Conservation (phyloP, 2,113 vertebrate species). For the Labeo rohita region DNA sequence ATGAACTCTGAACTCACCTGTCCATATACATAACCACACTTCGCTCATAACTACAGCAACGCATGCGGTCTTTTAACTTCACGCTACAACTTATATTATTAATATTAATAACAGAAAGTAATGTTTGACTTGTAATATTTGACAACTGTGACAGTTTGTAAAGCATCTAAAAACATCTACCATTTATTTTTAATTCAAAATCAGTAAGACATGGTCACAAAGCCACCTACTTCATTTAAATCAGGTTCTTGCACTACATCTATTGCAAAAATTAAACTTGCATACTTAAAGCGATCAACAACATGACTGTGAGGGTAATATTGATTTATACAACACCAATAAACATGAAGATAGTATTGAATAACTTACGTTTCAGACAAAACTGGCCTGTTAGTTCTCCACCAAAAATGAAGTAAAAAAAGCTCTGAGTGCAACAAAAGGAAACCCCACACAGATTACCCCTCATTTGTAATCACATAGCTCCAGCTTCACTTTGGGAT, state of each 20-base stretch:
- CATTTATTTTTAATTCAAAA: not conserved
- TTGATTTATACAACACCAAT: not conserved
- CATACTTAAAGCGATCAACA: not conserved
- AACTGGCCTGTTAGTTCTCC: not conserved
- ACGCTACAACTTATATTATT: not conserved
- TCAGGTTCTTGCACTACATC: not conserved
- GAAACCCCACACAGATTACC: not conserved
- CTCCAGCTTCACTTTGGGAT: not conserved
- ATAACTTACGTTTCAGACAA: constrained; percentile 11
- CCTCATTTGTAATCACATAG: not conserved
- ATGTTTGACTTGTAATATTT: not conserved
- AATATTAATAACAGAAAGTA: not conserved
- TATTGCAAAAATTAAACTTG: not conserved
- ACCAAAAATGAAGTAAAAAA: not conserved
- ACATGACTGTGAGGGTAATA: not conserved
- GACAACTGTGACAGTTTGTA: not conserved
- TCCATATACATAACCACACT: constrained; percentile 7
- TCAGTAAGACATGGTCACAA: not conserved
- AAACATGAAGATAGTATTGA: not conserved
- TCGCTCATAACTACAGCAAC: not conserved
- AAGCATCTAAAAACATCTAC: not conserved
- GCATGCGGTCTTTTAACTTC: not conserved
- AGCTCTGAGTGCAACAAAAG: not conserved
- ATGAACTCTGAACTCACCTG: not conserved
- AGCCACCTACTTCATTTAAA: not conserved